These are phyloP conservation scores for Paraescarpia echinospica DNA, from an alignment of 1,140 invertebrate genomes.

Conservation along the genomic window DNA sequence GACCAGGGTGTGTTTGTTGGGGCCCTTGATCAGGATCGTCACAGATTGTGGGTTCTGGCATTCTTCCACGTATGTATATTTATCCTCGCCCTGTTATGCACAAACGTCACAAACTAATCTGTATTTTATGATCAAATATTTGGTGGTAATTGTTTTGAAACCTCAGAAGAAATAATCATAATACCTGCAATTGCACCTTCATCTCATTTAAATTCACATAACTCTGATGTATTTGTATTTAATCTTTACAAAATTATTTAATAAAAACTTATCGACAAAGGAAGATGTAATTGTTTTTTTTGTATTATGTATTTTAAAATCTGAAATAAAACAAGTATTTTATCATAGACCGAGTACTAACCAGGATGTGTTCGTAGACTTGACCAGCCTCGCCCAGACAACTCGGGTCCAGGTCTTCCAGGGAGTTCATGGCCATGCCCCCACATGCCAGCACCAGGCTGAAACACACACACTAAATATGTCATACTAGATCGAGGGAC, in stretches of 20 bases:
- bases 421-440: constrained; percentile 92
- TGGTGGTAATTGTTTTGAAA: background rate
- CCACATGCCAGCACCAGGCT: constrained; percentile 91
- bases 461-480: constrained; percentile 13
- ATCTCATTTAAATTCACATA: too few relatives aligned
- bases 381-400: constrained; percentile 88
- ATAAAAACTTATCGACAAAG: background rate
- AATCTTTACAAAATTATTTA: background rate
- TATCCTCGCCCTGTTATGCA: constrained; percentile 82
- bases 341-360: constrained; percentile 39
- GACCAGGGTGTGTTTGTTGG: constrained; percentile 90
- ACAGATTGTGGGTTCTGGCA: constrained; percentile 95
- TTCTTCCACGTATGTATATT: constrained; percentile 96
- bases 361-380: constrained; percentile 94
- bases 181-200: background rate
- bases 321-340: too few relatives aligned
- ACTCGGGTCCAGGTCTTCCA: constrained; percentile 85
- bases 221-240: too few relatives aligned
- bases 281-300: too few relatives aligned
- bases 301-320: too few relatives aligned
- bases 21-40: constrained; percentile 94
- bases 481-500: background rate
- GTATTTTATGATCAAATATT: background rate
- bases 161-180: background rate
- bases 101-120: background rate